These are phyloP conservation scores for Sinocyclocheilus anophthalmus DNA, from an alignment of 2,113 vertebrate species.

Conservation along the genomic window DNA sequence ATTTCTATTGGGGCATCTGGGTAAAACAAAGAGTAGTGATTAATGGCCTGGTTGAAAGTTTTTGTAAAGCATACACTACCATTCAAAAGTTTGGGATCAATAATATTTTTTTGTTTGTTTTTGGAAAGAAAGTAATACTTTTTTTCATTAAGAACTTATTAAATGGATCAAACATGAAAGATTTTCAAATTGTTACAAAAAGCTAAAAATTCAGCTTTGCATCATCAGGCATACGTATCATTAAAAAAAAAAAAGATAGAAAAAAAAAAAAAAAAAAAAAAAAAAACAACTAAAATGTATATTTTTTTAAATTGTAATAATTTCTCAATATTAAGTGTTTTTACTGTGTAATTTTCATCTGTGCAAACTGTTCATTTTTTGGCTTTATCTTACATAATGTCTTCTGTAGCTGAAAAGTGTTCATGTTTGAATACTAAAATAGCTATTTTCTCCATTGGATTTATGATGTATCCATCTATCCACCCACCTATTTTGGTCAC, in stretches of 20 bases:
- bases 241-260: no score
- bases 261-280: no score
- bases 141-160: background rate
- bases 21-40: background rate
- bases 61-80: background rate
- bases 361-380: no score
- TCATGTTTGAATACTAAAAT: background rate
- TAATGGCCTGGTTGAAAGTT: background rate
- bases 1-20: slow-evolving; percentile 55
- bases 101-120: background rate
- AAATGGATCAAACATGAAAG: background rate
- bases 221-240: no score
- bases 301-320: background rate
- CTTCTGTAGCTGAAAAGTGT: background rate
- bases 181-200: background rate
- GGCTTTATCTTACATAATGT: background rate
- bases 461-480: background rate
- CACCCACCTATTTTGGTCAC: background rate
- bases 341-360: no score
- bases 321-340: background rate
- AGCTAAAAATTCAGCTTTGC: no score
- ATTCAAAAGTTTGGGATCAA: background rate
- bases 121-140: background rate
- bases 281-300: no score
- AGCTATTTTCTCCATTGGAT: background rate